These are phyloP conservation scores for Priocnemis perturbator DNA, from an alignment of 2,888 invertebrate genomes.

Conservation along the genomic window DNA sequence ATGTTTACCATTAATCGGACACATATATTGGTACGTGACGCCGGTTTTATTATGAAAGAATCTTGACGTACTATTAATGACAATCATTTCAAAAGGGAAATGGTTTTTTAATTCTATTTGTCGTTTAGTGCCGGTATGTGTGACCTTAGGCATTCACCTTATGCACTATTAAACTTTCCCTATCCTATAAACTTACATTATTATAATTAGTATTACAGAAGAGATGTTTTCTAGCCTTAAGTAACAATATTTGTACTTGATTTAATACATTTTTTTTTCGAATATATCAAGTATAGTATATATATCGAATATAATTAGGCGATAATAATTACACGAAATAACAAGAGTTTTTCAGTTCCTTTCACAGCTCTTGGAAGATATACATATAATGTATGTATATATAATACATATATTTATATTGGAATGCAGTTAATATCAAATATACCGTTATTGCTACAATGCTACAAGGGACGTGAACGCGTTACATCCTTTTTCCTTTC, in stretches of 20 bases:
- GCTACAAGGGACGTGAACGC: no score
- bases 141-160: slow-evolving; percentile 33
- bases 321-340: slow-evolving; percentile 42
- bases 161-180: slow-evolving; percentile 34
- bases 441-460: slow-evolving; percentile 20
- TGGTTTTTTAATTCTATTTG: slow-evolving; percentile 39
- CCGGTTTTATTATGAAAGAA: slow-evolving; percentile 54
- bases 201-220: slow-evolving; percentile 41
- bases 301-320: slow-evolving; percentile 26
- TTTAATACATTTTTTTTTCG: slow-evolving; percentile 51
- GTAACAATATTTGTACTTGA: slow-evolving; percentile 62
- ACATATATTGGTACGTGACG: slow-evolving; percentile 38
- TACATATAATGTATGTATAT: neutral
- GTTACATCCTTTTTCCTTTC: slow-evolving; percentile 16
- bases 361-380: slow-evolving; percentile 48
- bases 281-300: slow-evolving; percentile 47
- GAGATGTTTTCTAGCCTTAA: slow-evolving; percentile 38
- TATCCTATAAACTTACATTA: slow-evolving; percentile 41
- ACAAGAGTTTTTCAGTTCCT: slow-evolving; percentile 48
- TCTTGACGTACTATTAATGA: slow-evolving; percentile 33
- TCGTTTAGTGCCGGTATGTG: slow-evolving; percentile 36
- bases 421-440: slow-evolving; percentile 48
- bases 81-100: slow-evolving; percentile 39
- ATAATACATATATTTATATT: slow-evolving; percentile 10
- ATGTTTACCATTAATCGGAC: neutral